Percentiles rank a stretch among this genome's conserved stretches.
phyloP scores from a whole-genome alignment of 2,888 invertebrate genomes.

The Hoplodrina blanda region DNA sequence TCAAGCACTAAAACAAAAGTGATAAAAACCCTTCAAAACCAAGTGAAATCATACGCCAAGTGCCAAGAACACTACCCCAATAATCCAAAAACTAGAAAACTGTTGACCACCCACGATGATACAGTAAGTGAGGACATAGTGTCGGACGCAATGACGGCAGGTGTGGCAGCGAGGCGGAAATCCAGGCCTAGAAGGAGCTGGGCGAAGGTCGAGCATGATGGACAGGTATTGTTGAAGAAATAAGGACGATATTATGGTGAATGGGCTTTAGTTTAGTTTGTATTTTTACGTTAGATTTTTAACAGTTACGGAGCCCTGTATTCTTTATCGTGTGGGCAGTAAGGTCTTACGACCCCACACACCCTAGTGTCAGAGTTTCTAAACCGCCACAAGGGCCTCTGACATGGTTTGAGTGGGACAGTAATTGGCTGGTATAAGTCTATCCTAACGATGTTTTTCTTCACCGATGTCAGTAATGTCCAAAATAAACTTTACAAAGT shows the following conservation, averaged over 20 bases:
- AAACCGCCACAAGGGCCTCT: too few species aligned
- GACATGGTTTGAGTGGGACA: too few species aligned
- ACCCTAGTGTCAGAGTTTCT: too few species aligned
- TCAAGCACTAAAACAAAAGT: neutral
- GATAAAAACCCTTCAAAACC: neutral
- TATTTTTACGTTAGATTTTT: conserved; percentile 8
- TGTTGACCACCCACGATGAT: conserved; percentile 39
- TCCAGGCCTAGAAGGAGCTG: conserved; percentile 80
- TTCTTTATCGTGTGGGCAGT: too few species aligned
- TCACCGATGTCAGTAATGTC: too few species aligned
- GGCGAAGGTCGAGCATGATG: conserved; percentile 85
- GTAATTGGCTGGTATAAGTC: too few species aligned
- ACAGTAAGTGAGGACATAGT: conserved; percentile 44
- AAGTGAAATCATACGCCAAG: neutral
- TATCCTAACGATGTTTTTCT: too few species aligned
- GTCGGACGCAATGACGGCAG: conserved; percentile 81
- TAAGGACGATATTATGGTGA: conserved; percentile 28
- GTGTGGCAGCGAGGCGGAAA: conserved; percentile 83
- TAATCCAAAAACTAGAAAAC: conserved; percentile 14
- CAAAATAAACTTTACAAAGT: too few species aligned
- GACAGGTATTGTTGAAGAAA: conserved; percentile 75
- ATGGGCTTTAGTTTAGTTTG: conserved; percentile 26
- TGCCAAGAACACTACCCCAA: neutral
- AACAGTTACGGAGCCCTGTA: neutral
- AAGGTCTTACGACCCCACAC: too few species aligned